Evolutionary conservation across 2,113 vertebrate species (phyloP), one percentile per base, ranked within the genome.

Genomic region (Tachuris rubrigastra): DNA sequence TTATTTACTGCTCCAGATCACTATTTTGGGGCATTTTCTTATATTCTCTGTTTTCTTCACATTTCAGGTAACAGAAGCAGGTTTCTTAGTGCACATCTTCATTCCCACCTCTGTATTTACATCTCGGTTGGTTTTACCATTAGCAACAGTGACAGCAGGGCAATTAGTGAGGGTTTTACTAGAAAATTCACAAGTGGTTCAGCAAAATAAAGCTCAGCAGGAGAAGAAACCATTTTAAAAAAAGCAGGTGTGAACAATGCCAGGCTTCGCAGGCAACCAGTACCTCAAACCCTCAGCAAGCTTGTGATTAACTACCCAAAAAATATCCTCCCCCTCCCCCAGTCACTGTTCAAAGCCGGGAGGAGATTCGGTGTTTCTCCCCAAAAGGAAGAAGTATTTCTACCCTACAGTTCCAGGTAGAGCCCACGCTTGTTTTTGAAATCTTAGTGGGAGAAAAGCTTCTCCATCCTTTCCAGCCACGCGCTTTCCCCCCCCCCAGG

Each of bases 271-370:
- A 85, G 79, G 53, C 87, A 77, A 27, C 27, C 1, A 3, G 24
- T 39, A 68, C 75, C 63, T 2, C 2, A 89, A 94, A 23, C 17
- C 56, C 18, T 52, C 37, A 13, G 17, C 27, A 21, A 78, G 52
- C 37, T 50, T 78, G 77, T 46, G 53, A 58, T 49, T 66, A 84
- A 20, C 52, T 50, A 30, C 30, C 1, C 13, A 0, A 42, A 31
- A 58, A 50, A 35, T n/a, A n/a, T n/a, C n/a, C n/a, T n/a, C n/a
- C n/a, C n/a, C 33, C 3, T 1, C 1, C 3, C 16, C 18, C 24
- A 8, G 37, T n/a, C 8, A 0, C 71, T 78, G 13, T 37, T 87
- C 66, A 73, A 67, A 85, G 20, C 52, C 49, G 20, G 23, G 21
- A 62, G 42, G 37, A 87, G 67, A 24, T 7, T 13, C 6, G 3